Conservation (phyloP, 2,113 vertebrate genomes). For the Vimba vimba region DNA sequence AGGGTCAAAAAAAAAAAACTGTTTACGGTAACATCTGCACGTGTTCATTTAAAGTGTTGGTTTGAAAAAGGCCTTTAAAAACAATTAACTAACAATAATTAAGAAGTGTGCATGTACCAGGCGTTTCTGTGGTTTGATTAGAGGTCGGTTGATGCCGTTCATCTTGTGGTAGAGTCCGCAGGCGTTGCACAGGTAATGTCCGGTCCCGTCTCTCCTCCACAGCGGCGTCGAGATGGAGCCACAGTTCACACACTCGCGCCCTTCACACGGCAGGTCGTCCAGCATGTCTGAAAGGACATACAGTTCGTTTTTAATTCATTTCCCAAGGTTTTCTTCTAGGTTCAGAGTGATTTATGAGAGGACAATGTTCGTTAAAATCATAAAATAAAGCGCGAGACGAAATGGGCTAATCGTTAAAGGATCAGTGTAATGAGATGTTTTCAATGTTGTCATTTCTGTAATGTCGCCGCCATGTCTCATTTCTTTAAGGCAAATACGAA, state of each 20-base stretch:
- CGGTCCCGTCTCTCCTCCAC: slow-evolving; percentile 95
- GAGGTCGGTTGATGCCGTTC: slow-evolving; percentile 95
- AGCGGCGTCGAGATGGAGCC: slow-evolving; percentile 95
- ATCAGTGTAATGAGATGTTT: neutral
- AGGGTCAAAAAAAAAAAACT: too few relatives aligned
- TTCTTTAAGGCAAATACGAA: neutral
- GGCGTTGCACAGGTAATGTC: slow-evolving; percentile 97
- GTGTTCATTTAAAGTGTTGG: neutral
- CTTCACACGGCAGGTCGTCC: slow-evolving; percentile 86
- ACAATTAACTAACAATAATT: neutral
- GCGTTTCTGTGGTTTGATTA: slow-evolving; percentile 93
- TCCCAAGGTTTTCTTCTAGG: neutral
- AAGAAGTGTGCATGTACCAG: slow-evolving; percentile 79
- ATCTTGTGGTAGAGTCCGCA: slow-evolving; percentile 98
- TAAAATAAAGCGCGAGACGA: neutral
- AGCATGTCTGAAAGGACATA: slow-evolving; percentile 78
- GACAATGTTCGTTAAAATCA: neutral
- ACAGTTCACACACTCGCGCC: slow-evolving; percentile 96
- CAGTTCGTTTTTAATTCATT: neutral
- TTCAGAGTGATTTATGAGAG: neutral
- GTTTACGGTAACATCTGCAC: neutral
- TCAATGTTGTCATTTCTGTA: neutral
- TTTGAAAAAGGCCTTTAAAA: neutral
- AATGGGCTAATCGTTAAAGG: neutral
- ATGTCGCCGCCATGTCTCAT: neutral